A percentile compares a stretch with the other conserved stretches of the same genome.
Evolutionary conservation across 2,113 vertebrate species (phyloP).

Genomic region (Pelecanoides urinatrix): DNA sequence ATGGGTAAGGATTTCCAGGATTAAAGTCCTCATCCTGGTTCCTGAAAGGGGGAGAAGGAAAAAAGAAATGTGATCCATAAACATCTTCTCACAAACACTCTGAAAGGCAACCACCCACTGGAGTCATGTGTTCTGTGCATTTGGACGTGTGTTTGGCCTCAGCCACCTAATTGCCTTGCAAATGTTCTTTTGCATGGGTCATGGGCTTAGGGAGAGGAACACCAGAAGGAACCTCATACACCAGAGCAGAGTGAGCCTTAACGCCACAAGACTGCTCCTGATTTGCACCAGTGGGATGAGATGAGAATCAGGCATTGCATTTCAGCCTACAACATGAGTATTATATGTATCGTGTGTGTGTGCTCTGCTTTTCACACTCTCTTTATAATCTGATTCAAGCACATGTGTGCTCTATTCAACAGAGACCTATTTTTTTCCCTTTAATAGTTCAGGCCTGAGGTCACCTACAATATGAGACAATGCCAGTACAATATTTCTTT

Average conservation of each 20-base stretch:
- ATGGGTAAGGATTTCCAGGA: constrained; percentile 6
- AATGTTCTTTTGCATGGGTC: neutral
- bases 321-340: neutral
- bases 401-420: constrained; percentile 46
- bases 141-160: neutral
- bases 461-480: constrained; percentile 54
- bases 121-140: neutral
- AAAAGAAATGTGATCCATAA: neutral
- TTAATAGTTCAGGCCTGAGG: constrained; percentile 30
- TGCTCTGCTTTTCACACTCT: constrained; percentile 30
- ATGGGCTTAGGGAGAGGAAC: neutral
- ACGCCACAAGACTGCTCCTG: neutral
- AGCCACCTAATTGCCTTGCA: neutral
- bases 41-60: neutral
- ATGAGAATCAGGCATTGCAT: neutral
- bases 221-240: neutral
- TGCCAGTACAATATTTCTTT: constrained; percentile 53
- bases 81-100: constrained; percentile 1
- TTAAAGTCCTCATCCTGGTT: constrained; percentile 1
- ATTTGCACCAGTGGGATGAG: neutral
- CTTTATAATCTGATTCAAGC: constrained; percentile 26
- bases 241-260: neutral
- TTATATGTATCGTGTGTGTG: neutral
- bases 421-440: constrained; percentile 46
- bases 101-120: neutral